Base-by-base conservation (phyloP, 1,140 invertebrate genomes). In the Cryptotermes secundus region DNA sequence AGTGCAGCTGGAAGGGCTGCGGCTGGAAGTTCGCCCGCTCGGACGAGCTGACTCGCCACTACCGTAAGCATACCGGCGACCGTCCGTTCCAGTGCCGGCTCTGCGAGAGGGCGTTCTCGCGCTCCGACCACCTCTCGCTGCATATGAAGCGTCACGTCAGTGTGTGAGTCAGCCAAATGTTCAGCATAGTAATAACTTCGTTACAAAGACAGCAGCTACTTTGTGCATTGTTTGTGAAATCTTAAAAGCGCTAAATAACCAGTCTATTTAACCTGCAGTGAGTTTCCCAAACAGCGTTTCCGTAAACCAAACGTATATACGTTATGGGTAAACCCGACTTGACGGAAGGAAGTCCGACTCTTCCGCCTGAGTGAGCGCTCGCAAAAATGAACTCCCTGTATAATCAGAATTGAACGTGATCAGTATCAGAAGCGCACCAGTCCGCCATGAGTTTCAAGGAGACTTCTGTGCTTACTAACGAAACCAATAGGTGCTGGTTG, bases 11-110 rank as follows among this genome's bases (percentile, higher is more conserved):
- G 94, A 92, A 92, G 86, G 93, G 93, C 16, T 95, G 94, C 87
- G 93, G 92, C 0, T 95, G 94, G 94, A 93, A 93, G 86, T 94
- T 94, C 89, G 94, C 94, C 7, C 87, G 94, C 80, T 94, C 93
- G 31, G 94, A 94, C 88, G 94, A 94, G 87, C 89, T 94, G 36
- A 94, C 94, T 3, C 87, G 94, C 85, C 92, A 93, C 86, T 92
- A 90, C 83, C 87, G 92, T 34, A 92, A 93, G 86, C 92, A 93
- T 86, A 93, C 92, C 0, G 92, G 92, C 24, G 92, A 92, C 87
- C 87, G 91, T 83, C 92, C 92, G 7, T 93, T 93, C 87, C 91
- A 91, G 84, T 93, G 92, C 87, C 87, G 89, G 38, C 87, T 91
- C 38, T 94, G 93, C 87, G 93, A 94, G 53, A 87, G 93, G 81